Evolutionary conservation across 2,797 vertebrate genomes (phyloP).

Genomic region (Garrulus glandarius): DNA sequence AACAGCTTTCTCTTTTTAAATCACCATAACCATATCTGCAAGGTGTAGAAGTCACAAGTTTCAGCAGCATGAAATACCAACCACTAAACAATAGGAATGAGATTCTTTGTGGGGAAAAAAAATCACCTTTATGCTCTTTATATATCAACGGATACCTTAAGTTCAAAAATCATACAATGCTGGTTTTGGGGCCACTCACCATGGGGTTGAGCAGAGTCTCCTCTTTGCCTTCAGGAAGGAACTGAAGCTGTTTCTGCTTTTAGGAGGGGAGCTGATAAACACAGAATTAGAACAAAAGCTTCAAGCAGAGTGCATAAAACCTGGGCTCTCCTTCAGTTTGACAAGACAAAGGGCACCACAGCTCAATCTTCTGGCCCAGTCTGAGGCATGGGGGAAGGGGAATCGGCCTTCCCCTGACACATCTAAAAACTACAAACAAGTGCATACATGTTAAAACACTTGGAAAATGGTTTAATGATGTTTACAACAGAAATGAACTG

Average conservation of each 20-base stretch:
- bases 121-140: background rate
- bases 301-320: background rate
- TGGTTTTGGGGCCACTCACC: background rate
- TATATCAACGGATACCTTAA: background rate
- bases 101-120: background rate
- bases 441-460: slow-evolving; percentile 89
- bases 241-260: background rate
- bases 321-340: background rate
- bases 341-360: background rate
- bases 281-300: background rate
- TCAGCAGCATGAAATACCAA: background rate
- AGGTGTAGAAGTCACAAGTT: background rate
- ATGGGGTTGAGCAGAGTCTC: background rate
- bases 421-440: slow-evolving; percentile 23
- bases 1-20: background rate
- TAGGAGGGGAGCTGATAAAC: background rate
- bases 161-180: background rate
- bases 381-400: background rate
- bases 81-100: background rate
- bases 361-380: background rate
- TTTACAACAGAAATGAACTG: slow-evolving; percentile 99
- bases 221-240: background rate
- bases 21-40: background rate
- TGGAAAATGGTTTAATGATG: slow-evolving; percentile 99
- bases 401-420: background rate